phyloP scores from a whole-genome alignment of 2,888 invertebrate species.

The Zonitis immaculata region DNA sequence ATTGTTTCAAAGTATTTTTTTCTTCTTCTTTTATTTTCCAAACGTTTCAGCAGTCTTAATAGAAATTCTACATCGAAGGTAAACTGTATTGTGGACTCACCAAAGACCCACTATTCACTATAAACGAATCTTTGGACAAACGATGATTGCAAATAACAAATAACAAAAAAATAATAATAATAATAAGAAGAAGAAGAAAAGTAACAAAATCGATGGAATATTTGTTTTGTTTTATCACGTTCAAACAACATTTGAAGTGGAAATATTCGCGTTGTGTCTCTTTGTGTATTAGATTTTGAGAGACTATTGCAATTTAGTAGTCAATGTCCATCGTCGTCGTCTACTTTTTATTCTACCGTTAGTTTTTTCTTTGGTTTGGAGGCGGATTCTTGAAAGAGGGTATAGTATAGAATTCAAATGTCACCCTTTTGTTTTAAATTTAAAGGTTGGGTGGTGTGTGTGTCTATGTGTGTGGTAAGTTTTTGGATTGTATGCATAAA shows the following conservation, averaged over 20 bases:
- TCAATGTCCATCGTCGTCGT: constrained; percentile 9
- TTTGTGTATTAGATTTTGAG: too few species aligned
- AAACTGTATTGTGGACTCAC: constrained; percentile 18
- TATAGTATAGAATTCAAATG: constrained; percentile 24
- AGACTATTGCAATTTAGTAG: too few species aligned
- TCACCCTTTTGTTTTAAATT: constrained; percentile 22
- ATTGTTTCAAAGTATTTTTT: too few species aligned
- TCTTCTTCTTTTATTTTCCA: too few species aligned
- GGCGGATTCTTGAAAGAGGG: too few species aligned
- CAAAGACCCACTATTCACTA: constrained; percentile 9
- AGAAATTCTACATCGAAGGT: constrained; percentile 6
- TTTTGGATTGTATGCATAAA: constrained; percentile 21
- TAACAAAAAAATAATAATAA: too few species aligned
- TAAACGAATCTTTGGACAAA: too few species aligned
- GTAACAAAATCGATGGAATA: constrained; percentile 15
- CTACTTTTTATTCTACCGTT: too few species aligned
- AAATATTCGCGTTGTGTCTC: constrained; percentile 17
- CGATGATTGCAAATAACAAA: too few species aligned
- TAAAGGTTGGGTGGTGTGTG: constrained; percentile 15
- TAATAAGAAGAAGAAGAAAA: too few species aligned
- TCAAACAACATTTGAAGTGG: constrained; percentile 18
- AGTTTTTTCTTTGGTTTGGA: constrained; percentile 4
- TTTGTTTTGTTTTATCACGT: constrained; percentile 27
- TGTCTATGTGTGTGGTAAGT: too few species aligned
- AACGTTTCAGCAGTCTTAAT: constrained; percentile 1